Conservation (phyloP, 1,140 invertebrate genomes). For the Branchinecta lynchi region DNA sequence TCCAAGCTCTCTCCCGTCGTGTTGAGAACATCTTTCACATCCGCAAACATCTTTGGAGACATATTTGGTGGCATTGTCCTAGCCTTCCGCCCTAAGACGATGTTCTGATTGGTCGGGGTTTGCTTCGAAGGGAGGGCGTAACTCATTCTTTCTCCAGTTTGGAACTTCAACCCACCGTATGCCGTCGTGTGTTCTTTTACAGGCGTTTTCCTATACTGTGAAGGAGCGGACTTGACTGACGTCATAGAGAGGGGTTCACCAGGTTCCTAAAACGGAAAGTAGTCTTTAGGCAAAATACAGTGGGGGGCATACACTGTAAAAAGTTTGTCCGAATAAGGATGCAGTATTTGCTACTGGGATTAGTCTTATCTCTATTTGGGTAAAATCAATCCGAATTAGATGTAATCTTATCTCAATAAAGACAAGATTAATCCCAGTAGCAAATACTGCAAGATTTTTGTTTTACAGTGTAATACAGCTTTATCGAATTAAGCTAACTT, state of each 20-base stretch:
- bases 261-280: slow-evolving; percentile 8
- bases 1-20: not conserved
- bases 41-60: slow-evolving; percentile 3
- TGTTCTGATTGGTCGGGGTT: not conserved
- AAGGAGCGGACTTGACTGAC: not conserved
- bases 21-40: slow-evolving; percentile 1
- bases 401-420: too few relatives aligned
- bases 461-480: too few relatives aligned
- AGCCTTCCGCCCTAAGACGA: not conserved
- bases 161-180: slow-evolving; percentile 3
- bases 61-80: slow-evolving; percentile 7
- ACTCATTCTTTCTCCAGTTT: not conserved
- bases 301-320: too few relatives aligned
- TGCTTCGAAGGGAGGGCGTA: not conserved
- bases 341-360: too few relatives aligned
- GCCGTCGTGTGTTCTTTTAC: slow-evolving; percentile 22
- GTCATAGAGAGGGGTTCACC: not conserved
- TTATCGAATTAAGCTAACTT: too few relatives aligned
- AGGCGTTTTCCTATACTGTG: slow-evolving; percentile 26
- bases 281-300: too few relatives aligned
- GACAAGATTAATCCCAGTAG: too few relatives aligned
- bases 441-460: too few relatives aligned
- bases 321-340: too few relatives aligned
- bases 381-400: too few relatives aligned
- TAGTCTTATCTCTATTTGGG: too few relatives aligned